Evolutionary conservation across 1,140 invertebrate species (phyloP), one percentile per base, ranked within the genome.

Genomic region (Globodera ellingtonae): DNA sequence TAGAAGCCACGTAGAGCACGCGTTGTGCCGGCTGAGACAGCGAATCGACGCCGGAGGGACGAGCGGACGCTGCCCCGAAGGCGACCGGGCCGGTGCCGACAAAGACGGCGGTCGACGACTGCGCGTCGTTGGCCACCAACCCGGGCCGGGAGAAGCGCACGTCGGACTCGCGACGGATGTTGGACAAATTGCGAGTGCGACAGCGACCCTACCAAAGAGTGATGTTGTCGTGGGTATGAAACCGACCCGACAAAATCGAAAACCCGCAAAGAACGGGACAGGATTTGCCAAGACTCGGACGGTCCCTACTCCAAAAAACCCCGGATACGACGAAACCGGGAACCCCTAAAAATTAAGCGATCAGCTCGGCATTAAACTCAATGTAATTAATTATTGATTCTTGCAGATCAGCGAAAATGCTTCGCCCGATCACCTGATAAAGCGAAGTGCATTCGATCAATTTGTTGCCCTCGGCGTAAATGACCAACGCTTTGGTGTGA

Each of bases 381-480:
- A 35, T 0, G 35, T 35, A 35, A 35, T 35, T 35, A 35, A 35
- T 35, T 35, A 35, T 35, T 35, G 35, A 35, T 35, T 35, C 35
- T 35, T 35, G 35, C 35, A 35, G 35, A 35, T 35, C 35, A 35
- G 35, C 35, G 35, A 35, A 35, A 35, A 35, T 35, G 35, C 1
- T 35, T 35, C 35, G 24, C 21, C 52, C 6, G 24, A 35, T 66
- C 72, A 87, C 86, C 80, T 87, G 88, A 73, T 86, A 88, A 35
- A 89, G 72, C 81, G 81, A 87, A n/a, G 85, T 86, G 78, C 86
- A 88, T 80, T 88, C 86, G 18, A 88, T 87, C 5, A 88, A 66
- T 72, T 89, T 84, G 62, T 86, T 86, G 10, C 83, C 81, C 78
- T 86, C 85, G 46, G 87, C 79, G 66, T 88, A 82, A 46, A 88